A percentile compares a stretch with the other conserved stretches of the same genome.
phyloP scores from a whole-genome alignment of 1,140 invertebrate genomes.

The Monochamus saltuarius region DNA sequence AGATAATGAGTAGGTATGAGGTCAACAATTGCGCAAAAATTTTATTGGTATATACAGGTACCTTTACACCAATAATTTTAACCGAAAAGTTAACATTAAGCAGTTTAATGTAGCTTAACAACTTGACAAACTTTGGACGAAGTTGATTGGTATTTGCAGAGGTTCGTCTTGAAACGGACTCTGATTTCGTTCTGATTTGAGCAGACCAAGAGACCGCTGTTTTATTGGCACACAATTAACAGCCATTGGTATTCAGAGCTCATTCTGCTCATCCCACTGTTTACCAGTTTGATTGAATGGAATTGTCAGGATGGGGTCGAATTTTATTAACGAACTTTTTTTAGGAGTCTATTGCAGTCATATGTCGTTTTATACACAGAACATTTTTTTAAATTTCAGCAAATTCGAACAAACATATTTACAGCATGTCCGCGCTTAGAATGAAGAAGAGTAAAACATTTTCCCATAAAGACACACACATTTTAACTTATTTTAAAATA shows the following conservation, averaged over 20 bases:
- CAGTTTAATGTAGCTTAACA: too few relatives aligned
- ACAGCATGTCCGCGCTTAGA: too few relatives aligned
- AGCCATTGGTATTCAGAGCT: constrained; percentile 39
- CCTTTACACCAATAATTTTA: too few relatives aligned
- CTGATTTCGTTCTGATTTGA: constrained; percentile 9
- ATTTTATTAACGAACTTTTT: constrained; percentile 37
- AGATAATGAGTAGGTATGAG: too few relatives aligned
- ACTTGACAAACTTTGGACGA: neutral
- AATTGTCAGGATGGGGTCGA: constrained; percentile 23
- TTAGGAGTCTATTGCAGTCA: constrained; percentile 4
- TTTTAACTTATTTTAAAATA: too few relatives aligned
- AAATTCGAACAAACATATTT: too few relatives aligned
- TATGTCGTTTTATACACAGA: too few relatives aligned
- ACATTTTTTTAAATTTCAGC: too few relatives aligned
- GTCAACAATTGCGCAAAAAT: too few relatives aligned
- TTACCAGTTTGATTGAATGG: constrained; percentile 32
- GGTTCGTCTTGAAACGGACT: constrained; percentile 36
- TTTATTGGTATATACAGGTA: too few relatives aligned
- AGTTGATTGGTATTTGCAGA: constrained; percentile 41
- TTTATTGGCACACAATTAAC: constrained; percentile 40
- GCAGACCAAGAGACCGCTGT: constrained; percentile 17
- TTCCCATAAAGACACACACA: too few relatives aligned
- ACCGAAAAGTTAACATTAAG: constrained; percentile 33
- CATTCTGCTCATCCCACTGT: constrained; percentile 13
- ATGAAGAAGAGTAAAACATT: too few relatives aligned